Base-by-base conservation (phyloP, 2,888 invertebrate genomes). In the Callimorpha dominula region DNA sequence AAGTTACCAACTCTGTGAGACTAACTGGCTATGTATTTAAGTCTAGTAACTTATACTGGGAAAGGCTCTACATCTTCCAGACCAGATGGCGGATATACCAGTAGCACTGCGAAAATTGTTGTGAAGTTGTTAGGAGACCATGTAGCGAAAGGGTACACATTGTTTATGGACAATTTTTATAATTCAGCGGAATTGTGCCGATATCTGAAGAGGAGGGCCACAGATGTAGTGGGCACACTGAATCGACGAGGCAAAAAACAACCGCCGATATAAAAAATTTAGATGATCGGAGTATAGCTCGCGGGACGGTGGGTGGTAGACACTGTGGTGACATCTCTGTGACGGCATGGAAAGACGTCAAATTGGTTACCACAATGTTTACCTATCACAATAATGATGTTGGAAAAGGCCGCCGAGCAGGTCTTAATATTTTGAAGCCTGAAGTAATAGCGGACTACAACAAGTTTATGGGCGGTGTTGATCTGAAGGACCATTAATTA, bases 51-150 rank as follows among this genome's bases (percentile, higher is more conserved):
- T n/a, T 67, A 67, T 43, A 57, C 67, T 8, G 67, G 67, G 1
- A 67, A 68, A 46, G 68, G 46, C 8, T 42, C 57, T 14, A 11
- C n/a, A 42, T 31, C 65, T 5, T 57, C 65, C 15, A 46, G 68
- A 42, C 46, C 78, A 14, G 57, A 81, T 15, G 54, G 64, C 72
- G 83, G 76, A 9, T 80, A 79, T 76, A 68, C 70, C 43, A 62
- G 54, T 64, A 57, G 74, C 12, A 81, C 82, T 40, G 69, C 72
- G 5, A 82, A 80, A 69, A 68, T 79, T 6, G 81, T 83, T 1
- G n/a, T n/a, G n/a, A n/a, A n/a, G n/a, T n/a, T n/a, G n/a, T n/a
- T n/a, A n/a, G n/a, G n/a, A n/a, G n/a, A n/a, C n/a, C n/a, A n/a
- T n/a, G n/a, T n/a, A n/a, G n/a, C n/a, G n/a, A n/a, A n/a, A n/a